Conservation (phyloP, 2,113 vertebrate species). For the Malaclemys terrapin region DNA sequence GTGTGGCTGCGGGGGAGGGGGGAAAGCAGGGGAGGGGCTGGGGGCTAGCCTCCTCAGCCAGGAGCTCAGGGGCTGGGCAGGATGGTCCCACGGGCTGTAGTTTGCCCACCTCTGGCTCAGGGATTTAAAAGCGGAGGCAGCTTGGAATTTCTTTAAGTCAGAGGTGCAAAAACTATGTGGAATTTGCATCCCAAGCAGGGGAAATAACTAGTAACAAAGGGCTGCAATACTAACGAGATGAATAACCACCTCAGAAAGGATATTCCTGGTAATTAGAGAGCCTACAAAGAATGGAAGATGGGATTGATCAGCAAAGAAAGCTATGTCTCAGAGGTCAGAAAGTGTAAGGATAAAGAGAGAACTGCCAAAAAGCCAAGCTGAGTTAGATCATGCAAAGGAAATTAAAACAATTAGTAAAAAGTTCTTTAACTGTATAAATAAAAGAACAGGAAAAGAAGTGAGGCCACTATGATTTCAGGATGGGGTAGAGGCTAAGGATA, state of each 20-base stretch:
- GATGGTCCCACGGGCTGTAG: too few species aligned
- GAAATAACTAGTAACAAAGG: not conserved
- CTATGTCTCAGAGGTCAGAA: not conserved
- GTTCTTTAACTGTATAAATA: not conserved
- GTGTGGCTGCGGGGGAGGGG: too few species aligned
- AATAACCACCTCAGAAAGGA: not conserved
- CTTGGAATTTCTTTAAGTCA: not conserved
- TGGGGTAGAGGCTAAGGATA: not conserved
- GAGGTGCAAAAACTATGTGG: not conserved
- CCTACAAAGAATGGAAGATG: not conserved
- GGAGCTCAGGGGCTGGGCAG: too few species aligned
- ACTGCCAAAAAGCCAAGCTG: not conserved
- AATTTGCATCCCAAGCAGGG: not conserved
- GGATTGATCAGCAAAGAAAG: not conserved
- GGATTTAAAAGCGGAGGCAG: not conserved
- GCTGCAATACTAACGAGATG: not conserved
- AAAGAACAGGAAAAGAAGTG: not conserved
- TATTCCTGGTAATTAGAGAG: not conserved
- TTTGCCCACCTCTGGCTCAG: not conserved
- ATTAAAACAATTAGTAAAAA: not conserved
- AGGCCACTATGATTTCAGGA: not conserved
- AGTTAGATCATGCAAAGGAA: not conserved
- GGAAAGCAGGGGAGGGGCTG: too few species aligned
- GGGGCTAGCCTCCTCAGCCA: too few species aligned
- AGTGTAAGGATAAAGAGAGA: not conserved